Percentiles rank a stretch among this genome's conserved stretches.
Evolutionary conservation across 2,113 vertebrate genomes (phyloP).

Genomic region (Laticauda colubrina): DNA sequence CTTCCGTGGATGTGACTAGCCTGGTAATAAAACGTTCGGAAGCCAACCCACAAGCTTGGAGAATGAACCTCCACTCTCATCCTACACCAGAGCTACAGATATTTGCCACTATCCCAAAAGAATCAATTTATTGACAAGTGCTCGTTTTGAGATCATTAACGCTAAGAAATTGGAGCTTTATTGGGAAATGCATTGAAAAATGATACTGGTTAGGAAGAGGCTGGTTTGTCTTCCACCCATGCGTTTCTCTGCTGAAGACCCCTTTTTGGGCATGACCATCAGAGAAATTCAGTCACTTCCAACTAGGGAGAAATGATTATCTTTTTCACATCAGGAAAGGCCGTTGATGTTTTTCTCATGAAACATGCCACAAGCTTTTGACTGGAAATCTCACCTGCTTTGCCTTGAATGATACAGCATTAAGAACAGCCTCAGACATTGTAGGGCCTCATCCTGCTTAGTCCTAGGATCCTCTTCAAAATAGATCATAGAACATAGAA

Average conservation of each 20-base stretch:
- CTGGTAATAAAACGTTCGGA: not conserved
- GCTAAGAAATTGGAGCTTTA: not conserved
- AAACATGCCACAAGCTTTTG: slow-evolving; percentile 68
- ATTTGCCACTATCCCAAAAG: not conserved
- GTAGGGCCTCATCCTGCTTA: not conserved
- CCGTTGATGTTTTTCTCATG: slow-evolving; percentile 63
- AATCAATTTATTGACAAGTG: not conserved
- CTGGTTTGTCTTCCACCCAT: not conserved
- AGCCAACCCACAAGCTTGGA: not conserved
- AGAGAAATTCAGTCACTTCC: slow-evolving; percentile 65
- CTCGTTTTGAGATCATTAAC: not conserved
- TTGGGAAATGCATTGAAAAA: not conserved
- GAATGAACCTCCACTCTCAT: not conserved
- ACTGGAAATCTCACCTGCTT: slow-evolving; percentile 47
- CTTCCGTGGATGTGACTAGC: not conserved
- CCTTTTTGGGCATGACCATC: slow-evolving; percentile 43
- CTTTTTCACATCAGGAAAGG: slow-evolving; percentile 54
- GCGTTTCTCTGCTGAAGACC: slow-evolving; percentile 31
- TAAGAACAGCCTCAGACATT: not conserved
- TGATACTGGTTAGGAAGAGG: not conserved
- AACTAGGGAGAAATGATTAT: slow-evolving; percentile 67
- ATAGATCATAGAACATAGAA: not conserved
- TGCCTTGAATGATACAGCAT: slow-evolving; percentile 17
- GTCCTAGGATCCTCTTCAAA: not conserved
- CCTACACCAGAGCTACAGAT: not conserved